A percentile compares a stretch with the other conserved stretches of the same genome.
These are phyloP conservation scores for Pangasius djambal DNA, from an alignment of 2,797 vertebrate species.

Conservation along the genomic window DNA sequence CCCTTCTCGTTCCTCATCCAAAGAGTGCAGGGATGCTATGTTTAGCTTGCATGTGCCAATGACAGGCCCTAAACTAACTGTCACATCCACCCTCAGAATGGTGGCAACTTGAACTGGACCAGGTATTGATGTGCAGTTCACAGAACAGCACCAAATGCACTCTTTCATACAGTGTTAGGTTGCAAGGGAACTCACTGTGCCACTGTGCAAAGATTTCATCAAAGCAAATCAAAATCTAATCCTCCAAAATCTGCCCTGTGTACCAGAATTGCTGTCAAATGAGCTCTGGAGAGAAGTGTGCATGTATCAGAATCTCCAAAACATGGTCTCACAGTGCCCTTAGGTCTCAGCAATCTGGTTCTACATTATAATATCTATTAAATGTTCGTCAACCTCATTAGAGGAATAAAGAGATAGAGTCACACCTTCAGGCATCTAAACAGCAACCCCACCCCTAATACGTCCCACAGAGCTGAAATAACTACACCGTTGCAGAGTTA, in stretches of 20 bases:
- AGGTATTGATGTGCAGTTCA: neutral
- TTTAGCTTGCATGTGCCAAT: neutral
- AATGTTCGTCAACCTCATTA: neutral
- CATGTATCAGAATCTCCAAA: neutral
- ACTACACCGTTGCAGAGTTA: neutral
- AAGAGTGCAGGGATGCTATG: neutral
- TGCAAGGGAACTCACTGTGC: neutral
- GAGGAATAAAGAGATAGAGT: neutral
- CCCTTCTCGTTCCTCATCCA: neutral
- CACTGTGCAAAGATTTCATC: neutral
- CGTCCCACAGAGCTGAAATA: neutral
- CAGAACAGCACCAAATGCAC: neutral
- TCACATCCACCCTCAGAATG: constrained; percentile 1
- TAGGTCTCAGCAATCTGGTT: neutral
- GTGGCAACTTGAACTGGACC: neutral
- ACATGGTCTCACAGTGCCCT: neutral
- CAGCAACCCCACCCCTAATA: neutral
- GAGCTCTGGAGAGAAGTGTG: neutral
- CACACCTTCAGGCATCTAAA: neutral
- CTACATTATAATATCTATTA: neutral
- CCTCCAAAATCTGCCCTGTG: neutral
- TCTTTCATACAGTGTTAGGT: neutral
- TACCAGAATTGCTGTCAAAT: neutral
- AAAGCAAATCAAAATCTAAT: neutral
- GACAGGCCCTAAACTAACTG: neutral